Evolutionary conservation across 2,797 vertebrate species (phyloP).

Genomic region (Borostomias antarcticus): DNA sequence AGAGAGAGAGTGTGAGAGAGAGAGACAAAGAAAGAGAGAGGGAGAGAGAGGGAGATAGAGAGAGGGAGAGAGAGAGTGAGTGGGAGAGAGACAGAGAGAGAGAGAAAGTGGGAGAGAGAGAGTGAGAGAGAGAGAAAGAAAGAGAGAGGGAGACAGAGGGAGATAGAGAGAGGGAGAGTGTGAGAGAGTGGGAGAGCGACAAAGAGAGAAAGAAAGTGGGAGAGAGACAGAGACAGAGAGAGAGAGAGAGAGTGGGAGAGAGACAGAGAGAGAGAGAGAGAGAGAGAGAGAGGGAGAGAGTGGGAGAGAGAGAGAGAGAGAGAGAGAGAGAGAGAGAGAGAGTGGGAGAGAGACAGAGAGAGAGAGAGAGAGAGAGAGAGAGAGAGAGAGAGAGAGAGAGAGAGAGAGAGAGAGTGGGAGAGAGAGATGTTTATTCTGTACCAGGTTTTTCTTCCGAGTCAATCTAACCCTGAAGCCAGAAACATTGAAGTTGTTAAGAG

Average conservation of each 20-base stretch:
- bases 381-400: conserved; percentile 14
- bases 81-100: conserved; percentile 16
- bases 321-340: conserved; percentile 15
- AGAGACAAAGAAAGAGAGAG: conserved; percentile 1
- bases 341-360: not conserved
- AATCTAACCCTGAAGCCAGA: conserved; percentile 5
- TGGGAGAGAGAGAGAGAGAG: not conserved
- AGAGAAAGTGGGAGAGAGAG: not conserved
- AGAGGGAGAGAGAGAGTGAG: not conserved
- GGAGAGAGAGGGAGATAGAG: conserved; percentile 10
- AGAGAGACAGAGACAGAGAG: conserved; percentile 19
- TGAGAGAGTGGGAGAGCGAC: too few relatives aligned
- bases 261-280: not conserved
- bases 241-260: not conserved
- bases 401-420: conserved; percentile 1
- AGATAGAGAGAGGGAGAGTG: not conserved
- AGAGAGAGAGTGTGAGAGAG: not conserved
- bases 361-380: conserved; percentile 2
- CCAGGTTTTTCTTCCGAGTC: not conserved
- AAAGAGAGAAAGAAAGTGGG: not conserved
- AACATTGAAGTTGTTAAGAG: conserved; percentile 31
- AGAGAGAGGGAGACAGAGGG: conserved; percentile 15
- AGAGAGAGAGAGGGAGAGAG: conserved; percentile 11
- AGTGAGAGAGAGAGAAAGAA: not conserved
- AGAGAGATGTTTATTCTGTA: conserved; percentile 1